phyloP scores from a whole-genome alignment of 2,797 vertebrate genomes.

The Lemur catta region DNA sequence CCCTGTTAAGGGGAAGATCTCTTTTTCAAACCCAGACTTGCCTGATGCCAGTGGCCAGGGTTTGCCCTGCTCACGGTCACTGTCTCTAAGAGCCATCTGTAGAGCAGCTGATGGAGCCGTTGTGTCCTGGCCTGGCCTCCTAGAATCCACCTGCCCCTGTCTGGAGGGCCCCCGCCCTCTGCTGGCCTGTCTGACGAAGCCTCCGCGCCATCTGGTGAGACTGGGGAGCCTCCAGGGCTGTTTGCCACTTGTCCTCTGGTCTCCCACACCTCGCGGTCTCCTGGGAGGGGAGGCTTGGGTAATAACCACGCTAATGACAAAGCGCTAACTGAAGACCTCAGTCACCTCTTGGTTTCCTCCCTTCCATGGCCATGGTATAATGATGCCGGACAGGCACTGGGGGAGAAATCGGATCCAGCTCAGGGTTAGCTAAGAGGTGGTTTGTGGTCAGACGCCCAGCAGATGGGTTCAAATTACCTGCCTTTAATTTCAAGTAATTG shows the following conservation, averaged over 20 bases:
- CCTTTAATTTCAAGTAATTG: slow-evolving; percentile 86
- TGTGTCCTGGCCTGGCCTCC: not conserved
- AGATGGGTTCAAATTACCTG: slow-evolving; percentile 84
- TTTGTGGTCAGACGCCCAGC: slow-evolving; percentile 84
- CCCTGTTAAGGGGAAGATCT: not conserved
- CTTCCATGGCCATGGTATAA: slow-evolving; percentile 70
- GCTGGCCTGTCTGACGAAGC: not conserved
- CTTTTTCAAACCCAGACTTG: not conserved
- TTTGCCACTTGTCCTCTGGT: slow-evolving; percentile 45
- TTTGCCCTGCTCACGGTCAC: not conserved
- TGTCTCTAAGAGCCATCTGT: not conserved
- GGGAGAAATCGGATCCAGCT: slow-evolving; percentile 72
- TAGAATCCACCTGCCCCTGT: not conserved
- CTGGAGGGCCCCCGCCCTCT: not conserved
- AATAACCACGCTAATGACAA: slow-evolving; percentile 62
- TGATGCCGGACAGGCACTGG: slow-evolving; percentile 57
- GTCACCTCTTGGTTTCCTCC: slow-evolving; percentile 73
- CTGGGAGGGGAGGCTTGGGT: slow-evolving; percentile 42
- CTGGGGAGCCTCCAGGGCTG: not conserved
- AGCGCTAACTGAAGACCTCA: slow-evolving; percentile 58
- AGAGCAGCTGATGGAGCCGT: too few relatives aligned
- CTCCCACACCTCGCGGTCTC: not conserved
- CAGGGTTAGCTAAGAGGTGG: slow-evolving; percentile 82
- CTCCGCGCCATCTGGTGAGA: slow-evolving; percentile 54
- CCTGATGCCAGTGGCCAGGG: not conserved